phyloP scores from a whole-genome alignment of 2,113 vertebrate species.

The Heterochromis multidens region DNA sequence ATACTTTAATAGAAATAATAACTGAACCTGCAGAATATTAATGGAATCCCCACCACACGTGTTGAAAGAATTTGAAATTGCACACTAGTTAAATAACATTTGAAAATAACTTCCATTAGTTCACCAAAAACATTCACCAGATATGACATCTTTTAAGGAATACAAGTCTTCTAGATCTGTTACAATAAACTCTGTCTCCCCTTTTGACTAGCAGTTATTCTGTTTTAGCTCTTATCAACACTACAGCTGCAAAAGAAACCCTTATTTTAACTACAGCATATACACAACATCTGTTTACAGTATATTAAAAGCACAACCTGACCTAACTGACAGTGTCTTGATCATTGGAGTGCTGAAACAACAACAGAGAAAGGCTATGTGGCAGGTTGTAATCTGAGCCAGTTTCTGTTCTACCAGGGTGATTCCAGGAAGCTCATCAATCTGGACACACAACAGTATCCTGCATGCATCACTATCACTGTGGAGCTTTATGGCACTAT shows the following conservation, averaged over 20 bases:
- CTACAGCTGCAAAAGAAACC: neutral
- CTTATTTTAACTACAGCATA: neutral
- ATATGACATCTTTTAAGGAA: neutral
- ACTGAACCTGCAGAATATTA: neutral
- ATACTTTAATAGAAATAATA: neutral
- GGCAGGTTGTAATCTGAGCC: constrained; percentile 17
- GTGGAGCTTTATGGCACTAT: neutral
- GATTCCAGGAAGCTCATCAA: constrained; percentile 42
- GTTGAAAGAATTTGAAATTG: neutral
- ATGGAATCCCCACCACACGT: neutral
- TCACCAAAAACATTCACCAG: neutral
- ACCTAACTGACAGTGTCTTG: neutral
- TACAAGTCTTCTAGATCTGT: neutral
- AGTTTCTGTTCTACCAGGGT: constrained; percentile 17
- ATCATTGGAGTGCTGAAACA: neutral
- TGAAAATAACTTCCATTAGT: neutral
- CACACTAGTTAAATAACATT: neutral
- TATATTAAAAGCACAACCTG: neutral
- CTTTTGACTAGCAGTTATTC: neutral
- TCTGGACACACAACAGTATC: constrained; percentile 15
- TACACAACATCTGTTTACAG: neutral
- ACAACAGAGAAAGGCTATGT: neutral
- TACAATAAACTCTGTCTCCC: neutral
- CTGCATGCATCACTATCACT: neutral
- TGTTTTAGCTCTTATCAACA: neutral